These are phyloP conservation scores for Rhagonycha lutea DNA, from an alignment of 2,888 invertebrate species.

Conservation along the genomic window DNA sequence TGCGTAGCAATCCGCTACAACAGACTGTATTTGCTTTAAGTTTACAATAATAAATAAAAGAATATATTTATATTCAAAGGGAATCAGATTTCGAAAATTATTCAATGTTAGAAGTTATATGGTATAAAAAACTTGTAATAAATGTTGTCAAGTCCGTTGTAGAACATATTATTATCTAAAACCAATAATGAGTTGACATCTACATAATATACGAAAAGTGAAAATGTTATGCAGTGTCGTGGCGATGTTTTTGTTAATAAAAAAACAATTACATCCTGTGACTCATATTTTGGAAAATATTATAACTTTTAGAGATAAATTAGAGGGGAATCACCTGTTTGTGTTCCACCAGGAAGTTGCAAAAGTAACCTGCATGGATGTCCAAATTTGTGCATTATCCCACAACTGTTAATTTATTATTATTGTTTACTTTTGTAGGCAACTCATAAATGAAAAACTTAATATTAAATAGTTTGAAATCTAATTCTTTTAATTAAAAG, in stretches of 20 bases:
- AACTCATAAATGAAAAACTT: background rate
- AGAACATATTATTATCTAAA: too few species aligned
- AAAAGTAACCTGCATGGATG: background rate
- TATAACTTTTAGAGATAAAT: background rate
- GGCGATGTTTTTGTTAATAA: too few species aligned
- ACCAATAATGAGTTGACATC: too few species aligned
- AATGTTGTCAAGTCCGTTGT: too few species aligned
- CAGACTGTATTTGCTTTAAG: slow-evolving; percentile 1
- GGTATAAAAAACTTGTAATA: too few species aligned
- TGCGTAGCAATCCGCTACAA: background rate
- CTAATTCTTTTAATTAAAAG: background rate
- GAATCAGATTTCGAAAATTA: background rate
- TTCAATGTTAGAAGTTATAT: too few species aligned
- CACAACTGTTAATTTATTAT: background rate
- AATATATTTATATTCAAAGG: background rate
- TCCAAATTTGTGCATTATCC: background rate
- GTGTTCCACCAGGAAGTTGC: background rate
- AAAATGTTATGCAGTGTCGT: too few species aligned
- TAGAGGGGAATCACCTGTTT: background rate
- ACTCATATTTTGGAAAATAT: background rate
- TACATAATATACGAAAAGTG: too few species aligned
- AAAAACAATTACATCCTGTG: too few species aligned
- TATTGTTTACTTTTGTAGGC: background rate
- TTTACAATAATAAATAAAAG: background rate
- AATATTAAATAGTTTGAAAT: background rate